Conservation (phyloP, 2,888 invertebrate genomes). For the Eupithecia centaureata region DNA sequence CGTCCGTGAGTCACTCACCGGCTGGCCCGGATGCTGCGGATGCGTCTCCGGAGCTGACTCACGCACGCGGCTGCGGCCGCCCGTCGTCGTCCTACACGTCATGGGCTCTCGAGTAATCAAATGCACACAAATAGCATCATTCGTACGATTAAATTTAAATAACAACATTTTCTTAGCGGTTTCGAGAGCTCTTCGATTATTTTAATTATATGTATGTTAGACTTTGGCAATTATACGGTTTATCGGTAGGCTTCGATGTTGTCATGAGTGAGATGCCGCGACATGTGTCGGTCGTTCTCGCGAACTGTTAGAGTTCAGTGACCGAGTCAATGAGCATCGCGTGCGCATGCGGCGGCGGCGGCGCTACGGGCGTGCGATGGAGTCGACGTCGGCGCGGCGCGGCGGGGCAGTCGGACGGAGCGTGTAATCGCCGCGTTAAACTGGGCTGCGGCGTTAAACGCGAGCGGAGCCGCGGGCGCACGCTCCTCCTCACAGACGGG, state of each 20-base stretch:
- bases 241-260: background rate
- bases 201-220: background rate
- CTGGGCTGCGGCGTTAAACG: slow-evolving; percentile 45
- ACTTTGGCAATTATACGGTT: background rate
- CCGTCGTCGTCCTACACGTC: too few species aligned
- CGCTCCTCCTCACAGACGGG: slow-evolving; percentile 30
- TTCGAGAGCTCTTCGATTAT: background rate
- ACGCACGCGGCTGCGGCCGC: slow-evolving; percentile 1
- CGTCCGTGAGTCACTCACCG: background rate
- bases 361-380: background rate
- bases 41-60: background rate
- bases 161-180: background rate
- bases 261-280: background rate
- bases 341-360: background rate
- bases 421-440: slow-evolving; percentile 67
- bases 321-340: slow-evolving; percentile 18
- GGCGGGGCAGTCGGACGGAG: slow-evolving; percentile 36
- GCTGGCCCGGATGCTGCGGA: too few species aligned
- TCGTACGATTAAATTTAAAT: background rate
- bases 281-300: slow-evolving; percentile 23
- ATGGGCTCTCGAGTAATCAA: background rate
- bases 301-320: slow-evolving; percentile 30
- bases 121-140: background rate
- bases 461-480: slow-evolving; percentile 32
- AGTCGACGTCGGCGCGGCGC: slow-evolving; percentile 18